Percentiles rank a stretch among this genome's conserved stretches.
Conservation (phyloP, 2,888 invertebrate genomes). For the Callosobruchus maculatus region DNA sequence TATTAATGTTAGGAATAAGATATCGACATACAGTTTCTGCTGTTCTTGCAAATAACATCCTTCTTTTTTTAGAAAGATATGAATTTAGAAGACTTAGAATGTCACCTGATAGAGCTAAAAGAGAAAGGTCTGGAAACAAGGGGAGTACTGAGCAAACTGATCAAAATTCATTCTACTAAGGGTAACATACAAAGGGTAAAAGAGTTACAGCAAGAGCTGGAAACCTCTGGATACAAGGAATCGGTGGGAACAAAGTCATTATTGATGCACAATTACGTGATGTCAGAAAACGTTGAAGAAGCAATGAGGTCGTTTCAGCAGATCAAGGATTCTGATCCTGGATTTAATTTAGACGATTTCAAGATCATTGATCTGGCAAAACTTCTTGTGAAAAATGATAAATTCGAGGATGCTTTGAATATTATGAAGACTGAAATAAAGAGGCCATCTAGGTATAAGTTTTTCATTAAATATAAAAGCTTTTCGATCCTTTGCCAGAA, state of each 20-base stretch:
- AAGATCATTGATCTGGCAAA: constrained; percentile 64
- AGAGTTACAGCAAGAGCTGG: constrained; percentile 38
- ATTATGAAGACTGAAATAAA: constrained; percentile 51
- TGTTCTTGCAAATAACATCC: too few species aligned
- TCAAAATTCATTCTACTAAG: constrained; percentile 57
- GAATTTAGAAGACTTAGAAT: constrained; percentile 59
- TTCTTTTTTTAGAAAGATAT: constrained; percentile 57
- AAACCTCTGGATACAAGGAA: constrained; percentile 24
- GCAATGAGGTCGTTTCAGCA: constrained; percentile 55
- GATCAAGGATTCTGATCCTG: constrained; percentile 53
- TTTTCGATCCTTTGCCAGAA: not conserved
- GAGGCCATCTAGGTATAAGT: constrained; percentile 4
- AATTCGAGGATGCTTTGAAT: constrained; percentile 48
- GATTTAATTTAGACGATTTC: constrained; percentile 61
- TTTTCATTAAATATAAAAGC: too few species aligned
- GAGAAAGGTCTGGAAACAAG: constrained; percentile 64
- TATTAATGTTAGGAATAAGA: too few species aligned
- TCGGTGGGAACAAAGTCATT: constrained; percentile 60
- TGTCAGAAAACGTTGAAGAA: constrained; percentile 53
- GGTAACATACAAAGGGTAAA: constrained; percentile 56
- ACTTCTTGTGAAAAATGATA: constrained; percentile 54
- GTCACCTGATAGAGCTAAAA: constrained; percentile 63
- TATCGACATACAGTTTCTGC: too few species aligned
- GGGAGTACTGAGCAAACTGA: constrained; percentile 60
- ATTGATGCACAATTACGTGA: constrained; percentile 60